Percentiles rank a stretch among this genome's conserved stretches.
Conservation (phyloP, 2,888 invertebrate genomes). For the Epiblema foenella region DNA sequence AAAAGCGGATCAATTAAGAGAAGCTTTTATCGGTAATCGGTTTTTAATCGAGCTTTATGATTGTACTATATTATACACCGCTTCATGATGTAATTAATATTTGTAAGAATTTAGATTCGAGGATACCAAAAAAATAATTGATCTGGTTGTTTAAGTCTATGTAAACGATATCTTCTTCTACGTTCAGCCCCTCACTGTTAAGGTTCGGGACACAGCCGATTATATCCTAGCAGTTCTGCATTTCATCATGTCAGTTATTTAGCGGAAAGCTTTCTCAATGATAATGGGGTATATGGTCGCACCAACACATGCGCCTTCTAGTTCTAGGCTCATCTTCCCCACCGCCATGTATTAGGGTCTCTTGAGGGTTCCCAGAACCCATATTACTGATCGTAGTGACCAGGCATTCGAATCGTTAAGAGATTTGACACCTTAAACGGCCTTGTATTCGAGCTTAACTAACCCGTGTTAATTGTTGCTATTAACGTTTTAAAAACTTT, state of each 20-base stretch:
- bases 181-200: background rate
- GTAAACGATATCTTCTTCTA: background rate
- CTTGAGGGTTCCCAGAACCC: no score
- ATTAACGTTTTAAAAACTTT: conserved; percentile 5
- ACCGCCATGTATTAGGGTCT: background rate
- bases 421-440: conserved; percentile 1
- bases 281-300: background rate
- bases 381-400: background rate
- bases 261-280: background rate
- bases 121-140: background rate
- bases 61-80: conserved; percentile 2
- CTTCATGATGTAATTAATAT: conserved; percentile 1
- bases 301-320: background rate
- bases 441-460: conserved; percentile 14
- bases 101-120: background rate
- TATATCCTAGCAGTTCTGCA: background rate
- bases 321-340: background rate
- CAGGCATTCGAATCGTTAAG: background rate
- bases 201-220: background rate
- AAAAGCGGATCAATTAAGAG: conserved; percentile 17
- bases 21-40: conserved; percentile 27
- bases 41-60: conserved; percentile 19
- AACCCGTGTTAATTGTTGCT: conserved; percentile 19
- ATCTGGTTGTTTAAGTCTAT: background rate
- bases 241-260: background rate